phyloP scores from a whole-genome alignment of 2,888 invertebrate genomes.

The Lepidocyrtinus sp. region DNA sequence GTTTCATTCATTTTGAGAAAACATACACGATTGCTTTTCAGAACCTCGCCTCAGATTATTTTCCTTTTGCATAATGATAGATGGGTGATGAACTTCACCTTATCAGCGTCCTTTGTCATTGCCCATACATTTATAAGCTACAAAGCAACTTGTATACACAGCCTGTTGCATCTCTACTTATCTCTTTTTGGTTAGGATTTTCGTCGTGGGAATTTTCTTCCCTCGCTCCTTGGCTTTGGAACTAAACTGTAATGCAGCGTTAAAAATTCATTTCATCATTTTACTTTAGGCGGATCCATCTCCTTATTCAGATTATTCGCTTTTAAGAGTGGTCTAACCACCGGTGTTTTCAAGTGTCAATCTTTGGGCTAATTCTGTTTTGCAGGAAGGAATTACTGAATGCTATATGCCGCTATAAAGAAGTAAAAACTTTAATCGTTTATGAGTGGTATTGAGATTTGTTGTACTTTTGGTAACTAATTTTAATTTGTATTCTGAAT shows the following conservation, averaged over 20 bases:
- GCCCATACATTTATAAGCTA: not conserved
- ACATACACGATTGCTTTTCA: not conserved
- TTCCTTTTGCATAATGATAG: not conserved
- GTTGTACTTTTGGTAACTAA: no score
- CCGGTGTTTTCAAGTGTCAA: not conserved
- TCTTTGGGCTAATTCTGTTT: not conserved
- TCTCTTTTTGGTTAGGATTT: not conserved
- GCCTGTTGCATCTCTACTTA: no score
- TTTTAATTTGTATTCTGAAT: no score
- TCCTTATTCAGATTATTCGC: not conserved
- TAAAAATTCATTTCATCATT: not conserved
- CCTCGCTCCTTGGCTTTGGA: constrained; percentile 2
- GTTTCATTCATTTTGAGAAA: not conserved
- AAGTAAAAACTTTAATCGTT: not conserved
- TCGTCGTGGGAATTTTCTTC: not conserved
- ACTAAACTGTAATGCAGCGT: not conserved
- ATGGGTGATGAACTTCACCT: not conserved
- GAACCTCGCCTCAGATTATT: not conserved
- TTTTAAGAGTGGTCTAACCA: not conserved
- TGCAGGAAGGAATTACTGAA: not conserved
- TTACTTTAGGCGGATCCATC: not conserved
- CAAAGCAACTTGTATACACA: no score
- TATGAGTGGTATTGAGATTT: no score
- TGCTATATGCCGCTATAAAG: not conserved
- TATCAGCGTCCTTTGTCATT: constrained; percentile 5